A percentile compares a stretch with the other conserved stretches of the same genome.
phyloP scores from a whole-genome alignment of 2,888 invertebrate genomes.

The Lepidonotus clava region DNA sequence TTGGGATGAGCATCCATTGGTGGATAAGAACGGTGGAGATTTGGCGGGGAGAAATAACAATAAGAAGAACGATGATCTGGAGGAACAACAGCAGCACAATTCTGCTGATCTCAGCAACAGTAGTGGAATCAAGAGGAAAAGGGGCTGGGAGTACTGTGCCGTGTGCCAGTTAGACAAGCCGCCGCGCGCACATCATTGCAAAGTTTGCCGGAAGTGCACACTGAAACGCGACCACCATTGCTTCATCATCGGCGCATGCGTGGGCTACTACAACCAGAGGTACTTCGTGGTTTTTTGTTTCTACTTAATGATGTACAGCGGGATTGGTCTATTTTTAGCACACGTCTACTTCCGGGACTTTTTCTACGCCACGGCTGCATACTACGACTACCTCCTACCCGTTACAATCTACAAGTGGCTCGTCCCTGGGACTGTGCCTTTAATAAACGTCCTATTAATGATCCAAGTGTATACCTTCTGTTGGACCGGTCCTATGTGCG shows the following conservation, averaged over 20 bases:
- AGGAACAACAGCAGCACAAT: neutral
- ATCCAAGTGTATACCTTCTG: neutral
- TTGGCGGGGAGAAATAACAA: too few species aligned
- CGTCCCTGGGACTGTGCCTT: neutral
- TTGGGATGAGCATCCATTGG: slow-evolving; percentile 40
- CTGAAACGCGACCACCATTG: slow-evolving; percentile 77
- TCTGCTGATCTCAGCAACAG: neutral
- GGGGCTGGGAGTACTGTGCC: neutral
- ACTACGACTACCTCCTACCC: slow-evolving; percentile 15
- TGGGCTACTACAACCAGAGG: slow-evolving; percentile 64
- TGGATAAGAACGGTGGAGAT: too few species aligned
- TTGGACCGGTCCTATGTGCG: neutral
- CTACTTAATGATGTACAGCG: slow-evolving; percentile 54
- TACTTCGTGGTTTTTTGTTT: slow-evolving; percentile 61
- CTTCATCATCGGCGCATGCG: slow-evolving; percentile 71
- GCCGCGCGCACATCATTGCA: slow-evolving; percentile 43
- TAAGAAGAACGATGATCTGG: neutral
- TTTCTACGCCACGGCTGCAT: neutral
- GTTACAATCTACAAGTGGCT: slow-evolving; percentile 29
- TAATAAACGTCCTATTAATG: neutral
- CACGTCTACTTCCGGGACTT: slow-evolving; percentile 20
- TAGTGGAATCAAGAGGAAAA: neutral
- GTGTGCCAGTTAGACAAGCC: slow-evolving; percentile 26
- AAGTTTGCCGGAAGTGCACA: slow-evolving; percentile 71
- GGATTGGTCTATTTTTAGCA: slow-evolving; percentile 1